Percentiles rank a stretch among this genome's conserved stretches.
These are phyloP conservation scores for Oenanthe oenanthe DNA, from an alignment of 2,113 vertebrate genomes.

Conservation along the genomic window DNA sequence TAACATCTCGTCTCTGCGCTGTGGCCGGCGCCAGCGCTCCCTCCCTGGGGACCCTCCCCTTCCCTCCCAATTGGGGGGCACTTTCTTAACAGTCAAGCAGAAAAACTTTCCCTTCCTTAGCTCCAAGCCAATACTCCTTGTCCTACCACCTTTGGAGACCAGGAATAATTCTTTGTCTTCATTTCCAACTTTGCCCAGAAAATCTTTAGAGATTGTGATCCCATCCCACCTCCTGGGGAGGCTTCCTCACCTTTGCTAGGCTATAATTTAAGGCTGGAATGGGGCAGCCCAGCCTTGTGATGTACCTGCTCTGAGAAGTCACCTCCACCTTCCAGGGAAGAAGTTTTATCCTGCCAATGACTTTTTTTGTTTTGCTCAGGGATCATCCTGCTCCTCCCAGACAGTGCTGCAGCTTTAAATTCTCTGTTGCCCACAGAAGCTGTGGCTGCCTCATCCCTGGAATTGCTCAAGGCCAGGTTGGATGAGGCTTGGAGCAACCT, in stretches of 20 bases:
- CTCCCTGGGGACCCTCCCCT: neutral
- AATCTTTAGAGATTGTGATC: slow-evolving; percentile 40
- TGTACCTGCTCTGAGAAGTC: neutral
- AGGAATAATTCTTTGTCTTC: slow-evolving; percentile 49
- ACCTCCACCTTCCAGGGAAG: neutral
- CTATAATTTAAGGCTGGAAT: neutral
- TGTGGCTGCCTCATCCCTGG: neutral
- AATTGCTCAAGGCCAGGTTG: neutral
- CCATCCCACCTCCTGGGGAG: slow-evolving; percentile 6
- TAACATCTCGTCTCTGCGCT: neutral
- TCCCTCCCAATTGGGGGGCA: neutral
- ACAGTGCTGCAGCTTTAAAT: fast-evolving
- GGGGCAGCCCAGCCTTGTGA: neutral
- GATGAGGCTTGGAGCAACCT: neutral
- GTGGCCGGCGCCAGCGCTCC: neutral
- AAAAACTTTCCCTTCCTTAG: neutral
- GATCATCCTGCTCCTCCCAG: neutral
- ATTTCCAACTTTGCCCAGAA: slow-evolving; percentile 35
- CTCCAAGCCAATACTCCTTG: neutral
- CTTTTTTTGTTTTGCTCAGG: neutral
- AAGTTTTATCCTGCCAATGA: neutral
- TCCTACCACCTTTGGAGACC: slow-evolving; percentile 29
- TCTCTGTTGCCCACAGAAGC: neutral
- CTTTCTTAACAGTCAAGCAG: slow-evolving; percentile 3
- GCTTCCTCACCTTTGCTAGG: neutral